Percentiles rank a stretch among this genome's conserved stretches.
phyloP scores from a whole-genome alignment of 1,140 invertebrate species.

The Euura saliciscinereae region DNA sequence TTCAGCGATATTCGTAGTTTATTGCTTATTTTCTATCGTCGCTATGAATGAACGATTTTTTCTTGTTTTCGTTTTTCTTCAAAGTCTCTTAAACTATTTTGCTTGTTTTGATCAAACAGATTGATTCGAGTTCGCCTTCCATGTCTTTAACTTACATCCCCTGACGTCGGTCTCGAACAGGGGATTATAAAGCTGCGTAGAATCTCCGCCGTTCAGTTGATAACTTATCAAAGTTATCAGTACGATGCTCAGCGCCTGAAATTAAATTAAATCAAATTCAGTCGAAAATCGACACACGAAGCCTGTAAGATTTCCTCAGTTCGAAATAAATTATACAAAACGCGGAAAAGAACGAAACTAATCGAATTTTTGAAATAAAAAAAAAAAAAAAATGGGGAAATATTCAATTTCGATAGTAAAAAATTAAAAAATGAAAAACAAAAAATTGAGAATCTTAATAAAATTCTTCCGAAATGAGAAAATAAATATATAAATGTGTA shows the following conservation, averaged over 20 bases:
- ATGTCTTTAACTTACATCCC: conserved; percentile 66
- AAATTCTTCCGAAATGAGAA: too few relatives aligned
- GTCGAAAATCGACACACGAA: not conserved
- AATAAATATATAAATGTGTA: too few relatives aligned
- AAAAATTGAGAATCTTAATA: too few relatives aligned
- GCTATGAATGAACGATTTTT: too few relatives aligned
- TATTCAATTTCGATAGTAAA: not conserved
- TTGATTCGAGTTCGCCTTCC: too few relatives aligned
- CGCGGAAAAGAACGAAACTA: not conserved
- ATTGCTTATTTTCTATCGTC: conserved; percentile 13
- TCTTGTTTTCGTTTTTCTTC: too few relatives aligned
- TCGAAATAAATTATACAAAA: conserved; percentile 9
- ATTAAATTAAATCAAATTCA: conserved; percentile 27
- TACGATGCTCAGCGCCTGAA: conserved; percentile 72
- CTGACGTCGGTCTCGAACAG: conserved; percentile 86
- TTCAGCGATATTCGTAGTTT: conserved; percentile 1
- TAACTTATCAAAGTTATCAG: conserved; percentile 77
- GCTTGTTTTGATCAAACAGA: too few relatives aligned
- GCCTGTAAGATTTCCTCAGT: conserved; percentile 16
- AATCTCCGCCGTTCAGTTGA: conserved; percentile 83
- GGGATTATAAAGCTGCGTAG: conserved; percentile 84
- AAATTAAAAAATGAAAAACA: not conserved
- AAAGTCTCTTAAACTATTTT: too few relatives aligned
- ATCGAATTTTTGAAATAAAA: too few relatives aligned
- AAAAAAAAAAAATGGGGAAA: not conserved